phyloP scores from a whole-genome alignment of 2,797 vertebrate species.

The Sebastolobus altivelis region DNA sequence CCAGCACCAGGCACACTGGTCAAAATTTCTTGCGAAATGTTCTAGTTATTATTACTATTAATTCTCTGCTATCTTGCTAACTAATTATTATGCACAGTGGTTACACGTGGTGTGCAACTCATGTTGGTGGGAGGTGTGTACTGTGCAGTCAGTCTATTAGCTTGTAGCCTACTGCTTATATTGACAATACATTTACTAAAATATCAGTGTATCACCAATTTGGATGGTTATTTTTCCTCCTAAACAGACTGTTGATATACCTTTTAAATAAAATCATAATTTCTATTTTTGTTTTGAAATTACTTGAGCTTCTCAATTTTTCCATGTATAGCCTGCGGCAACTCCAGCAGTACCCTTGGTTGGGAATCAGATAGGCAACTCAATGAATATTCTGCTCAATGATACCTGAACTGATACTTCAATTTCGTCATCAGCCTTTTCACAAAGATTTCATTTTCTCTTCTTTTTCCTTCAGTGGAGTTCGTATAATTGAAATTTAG shows the following conservation, averaged over 20 bases:
- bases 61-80: no score
- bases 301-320: neutral
- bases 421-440: neutral
- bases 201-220: neutral
- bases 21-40: no score
- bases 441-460: constrained; percentile 17
- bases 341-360: neutral
- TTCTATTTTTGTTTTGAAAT: neutral
- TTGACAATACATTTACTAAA: neutral
- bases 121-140: no score
- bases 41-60: no score
- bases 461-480: constrained; percentile 5
- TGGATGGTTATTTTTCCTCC: neutral
- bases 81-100: no score
- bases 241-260: neutral
- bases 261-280: neutral
- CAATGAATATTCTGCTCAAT: neutral
- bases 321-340: neutral
- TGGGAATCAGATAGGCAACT: neutral
- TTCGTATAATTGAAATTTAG: constrained; percentile 24
- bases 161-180: no score
- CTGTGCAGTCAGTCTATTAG: no score
- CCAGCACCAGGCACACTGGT: no score
- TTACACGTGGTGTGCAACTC: no score
- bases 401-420: neutral